Percentiles rank a stretch among this genome's conserved stretches.
These are phyloP conservation scores for Lordiphosa collinella DNA, from an alignment of 1,140 invertebrate species.

Conservation along the genomic window DNA sequence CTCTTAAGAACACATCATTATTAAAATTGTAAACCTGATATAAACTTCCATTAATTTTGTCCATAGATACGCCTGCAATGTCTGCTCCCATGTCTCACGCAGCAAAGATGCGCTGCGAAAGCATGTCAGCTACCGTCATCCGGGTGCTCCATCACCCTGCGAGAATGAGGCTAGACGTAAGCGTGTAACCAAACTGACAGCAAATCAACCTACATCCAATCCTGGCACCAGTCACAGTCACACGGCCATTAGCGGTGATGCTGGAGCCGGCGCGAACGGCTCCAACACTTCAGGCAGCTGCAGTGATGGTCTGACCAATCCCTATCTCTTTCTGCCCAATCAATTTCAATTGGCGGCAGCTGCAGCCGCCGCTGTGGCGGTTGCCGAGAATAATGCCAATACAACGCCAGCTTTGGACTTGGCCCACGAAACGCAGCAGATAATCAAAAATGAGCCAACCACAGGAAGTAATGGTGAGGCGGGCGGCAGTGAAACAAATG, in stretches of 20 bases:
- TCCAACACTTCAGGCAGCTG: constrained; percentile 3
- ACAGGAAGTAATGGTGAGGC: constrained; percentile 37
- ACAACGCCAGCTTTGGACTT: constrained; percentile 37
- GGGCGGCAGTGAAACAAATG: constrained; percentile 20
- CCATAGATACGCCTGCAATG: constrained; percentile 86
- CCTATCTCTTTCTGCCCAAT: constrained; percentile 75
- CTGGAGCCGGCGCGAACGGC: constrained; percentile 5
- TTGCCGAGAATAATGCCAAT: constrained; percentile 46
- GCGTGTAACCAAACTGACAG: constrained; percentile 56
- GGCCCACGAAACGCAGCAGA: constrained; percentile 34
- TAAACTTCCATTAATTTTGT: background rate
- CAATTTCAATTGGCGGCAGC: constrained; percentile 76
- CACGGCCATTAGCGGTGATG: constrained; percentile 50
- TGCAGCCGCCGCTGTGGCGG: constrained; percentile 62
- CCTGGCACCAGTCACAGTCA: constrained; percentile 38
- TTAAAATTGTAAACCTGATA: no score
- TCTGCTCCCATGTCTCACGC: constrained; percentile 91
- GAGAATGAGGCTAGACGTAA: constrained; percentile 74
- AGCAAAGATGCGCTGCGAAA: constrained; percentile 92
- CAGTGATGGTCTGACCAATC: constrained; percentile 29
- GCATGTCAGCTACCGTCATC: constrained; percentile 92
- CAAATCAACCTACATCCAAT: constrained; percentile 10
- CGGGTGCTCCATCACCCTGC: constrained; percentile 80
- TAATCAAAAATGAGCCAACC: constrained; percentile 43
- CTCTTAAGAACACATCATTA: no score